These are phyloP conservation scores for Chionoecetes opilio DNA, from an alignment of 1,140 invertebrate genomes.

Conservation along the genomic window DNA sequence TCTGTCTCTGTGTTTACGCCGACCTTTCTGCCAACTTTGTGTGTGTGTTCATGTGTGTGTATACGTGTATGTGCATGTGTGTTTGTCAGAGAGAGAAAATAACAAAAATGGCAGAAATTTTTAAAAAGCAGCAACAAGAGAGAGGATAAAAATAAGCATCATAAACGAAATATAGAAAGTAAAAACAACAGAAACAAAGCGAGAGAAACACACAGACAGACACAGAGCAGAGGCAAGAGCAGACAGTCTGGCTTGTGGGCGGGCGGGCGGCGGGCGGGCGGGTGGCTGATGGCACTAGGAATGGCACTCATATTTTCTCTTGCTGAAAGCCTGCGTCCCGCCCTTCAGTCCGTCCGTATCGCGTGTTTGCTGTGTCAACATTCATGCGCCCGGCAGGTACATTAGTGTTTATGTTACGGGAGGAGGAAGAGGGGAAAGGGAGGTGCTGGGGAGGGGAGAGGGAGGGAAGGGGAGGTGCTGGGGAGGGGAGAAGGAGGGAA, in stretches of 20 bases:
- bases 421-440: background rate
- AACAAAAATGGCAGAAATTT: no score
- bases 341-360: background rate
- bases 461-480: background rate
- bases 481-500: background rate
- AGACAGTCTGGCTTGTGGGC: background rate
- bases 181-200: background rate
- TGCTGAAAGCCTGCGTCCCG: no score
- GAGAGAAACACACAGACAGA: background rate
- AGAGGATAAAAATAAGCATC: no score
- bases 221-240: no score
- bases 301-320: no score
- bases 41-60: background rate
- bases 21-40: background rate
- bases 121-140: no score
- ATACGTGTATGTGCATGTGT: no score
- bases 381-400: background rate
- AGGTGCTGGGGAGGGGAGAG: no score
- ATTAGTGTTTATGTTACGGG: conserved; percentile 4
- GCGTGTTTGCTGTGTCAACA: conserved; percentile 5
- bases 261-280: background rate
- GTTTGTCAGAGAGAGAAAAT: no score
- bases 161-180: no score
- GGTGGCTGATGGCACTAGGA: no score
- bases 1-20: background rate